Conservation (phyloP, 2,888 invertebrate species). For the Labia minor region DNA sequence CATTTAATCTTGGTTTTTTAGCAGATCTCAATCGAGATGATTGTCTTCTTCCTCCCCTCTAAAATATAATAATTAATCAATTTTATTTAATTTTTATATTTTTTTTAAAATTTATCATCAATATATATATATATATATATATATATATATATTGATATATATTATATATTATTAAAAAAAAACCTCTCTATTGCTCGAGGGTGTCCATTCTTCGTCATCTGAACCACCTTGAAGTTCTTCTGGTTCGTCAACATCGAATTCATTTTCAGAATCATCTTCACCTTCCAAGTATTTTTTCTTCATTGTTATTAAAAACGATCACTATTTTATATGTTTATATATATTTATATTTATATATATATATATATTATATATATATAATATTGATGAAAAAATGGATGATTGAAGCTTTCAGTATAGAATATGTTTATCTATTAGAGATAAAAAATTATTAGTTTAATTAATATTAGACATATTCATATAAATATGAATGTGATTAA, state of each 20-base stretch:
- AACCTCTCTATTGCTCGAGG: conserved; percentile 32
- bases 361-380: background rate
- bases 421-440: no score
- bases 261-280: conserved; percentile 28
- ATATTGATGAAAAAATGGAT: no score
- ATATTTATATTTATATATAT: background rate
- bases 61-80: background rate
- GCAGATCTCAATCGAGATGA: conserved; percentile 20
- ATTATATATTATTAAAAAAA: no score
- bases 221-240: conserved; percentile 39
- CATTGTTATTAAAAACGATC: background rate
- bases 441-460: no score
- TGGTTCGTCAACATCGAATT: conserved; percentile 36
- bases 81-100: no score
- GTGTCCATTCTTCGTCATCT: conserved; percentile 38
- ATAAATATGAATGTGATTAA: no score
- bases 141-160: no score
- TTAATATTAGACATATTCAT: no score
- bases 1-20: conserved; percentile 23
- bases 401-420: no score
- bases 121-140: no score
- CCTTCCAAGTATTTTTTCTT: conserved; percentile 8
- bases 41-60: conserved; percentile 20
- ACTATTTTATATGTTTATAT: background rate
- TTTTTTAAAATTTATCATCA: no score